Evolutionary conservation across 1,140 invertebrate species (phyloP).

Genomic region (Drosophila nigrodunni): DNA sequence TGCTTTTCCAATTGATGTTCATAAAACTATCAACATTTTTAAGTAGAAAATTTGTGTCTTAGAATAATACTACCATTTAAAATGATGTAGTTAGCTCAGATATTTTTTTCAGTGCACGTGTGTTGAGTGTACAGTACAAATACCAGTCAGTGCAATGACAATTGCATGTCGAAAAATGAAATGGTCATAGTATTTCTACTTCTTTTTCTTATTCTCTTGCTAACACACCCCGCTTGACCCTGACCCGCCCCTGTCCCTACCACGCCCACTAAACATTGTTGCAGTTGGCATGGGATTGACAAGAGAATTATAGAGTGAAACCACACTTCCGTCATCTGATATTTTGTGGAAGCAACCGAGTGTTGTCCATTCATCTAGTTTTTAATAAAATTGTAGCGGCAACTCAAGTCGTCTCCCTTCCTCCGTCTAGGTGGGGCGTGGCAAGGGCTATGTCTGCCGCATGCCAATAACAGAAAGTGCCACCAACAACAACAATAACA

Average conservation of each 20-base stretch:
- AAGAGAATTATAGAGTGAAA: constrained; percentile 27
- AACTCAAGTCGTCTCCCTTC: constrained; percentile 10
- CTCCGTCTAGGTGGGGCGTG: constrained; percentile 24
- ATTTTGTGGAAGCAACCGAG: constrained; percentile 7
- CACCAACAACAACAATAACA: constrained; percentile 7
- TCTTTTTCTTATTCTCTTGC: not conserved
- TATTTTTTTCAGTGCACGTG: constrained; percentile 1
- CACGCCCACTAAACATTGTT: not conserved
- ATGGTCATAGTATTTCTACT: constrained; percentile 28
- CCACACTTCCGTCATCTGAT: constrained; percentile 28
- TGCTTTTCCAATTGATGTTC: too few relatives aligned
- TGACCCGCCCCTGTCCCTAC: not conserved
- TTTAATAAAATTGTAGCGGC: constrained; percentile 73
- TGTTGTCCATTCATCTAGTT: constrained; percentile 71
- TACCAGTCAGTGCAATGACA: constrained; percentile 64
- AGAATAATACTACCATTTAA: too few relatives aligned
- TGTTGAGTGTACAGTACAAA: constrained; percentile 55
- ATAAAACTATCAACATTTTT: too few relatives aligned
- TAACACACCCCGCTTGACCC: not conserved
- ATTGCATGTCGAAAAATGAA: constrained; percentile 57
- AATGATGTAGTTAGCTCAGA: too few relatives aligned
- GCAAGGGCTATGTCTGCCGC: constrained; percentile 26
- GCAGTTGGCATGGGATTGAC: constrained; percentile 31
- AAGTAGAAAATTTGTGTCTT: too few relatives aligned
- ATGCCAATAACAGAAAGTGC: constrained; percentile 49